A percentile compares a stretch with the other conserved stretches of the same genome.
These are phyloP conservation scores for Drosophila pullipes DNA, from an alignment of 2,888 invertebrate species.

Conservation along the genomic window DNA sequence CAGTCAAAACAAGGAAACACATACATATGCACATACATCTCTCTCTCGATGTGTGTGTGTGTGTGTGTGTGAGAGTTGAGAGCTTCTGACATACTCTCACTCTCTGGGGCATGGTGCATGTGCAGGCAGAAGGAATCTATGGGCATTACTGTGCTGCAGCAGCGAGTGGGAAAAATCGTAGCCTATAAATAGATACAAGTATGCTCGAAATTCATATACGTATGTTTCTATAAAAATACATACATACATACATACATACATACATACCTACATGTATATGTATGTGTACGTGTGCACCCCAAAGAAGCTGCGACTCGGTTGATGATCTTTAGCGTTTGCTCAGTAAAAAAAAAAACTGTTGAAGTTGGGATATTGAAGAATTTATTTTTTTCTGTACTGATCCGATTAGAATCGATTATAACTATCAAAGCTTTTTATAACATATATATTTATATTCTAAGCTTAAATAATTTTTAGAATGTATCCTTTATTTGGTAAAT, in stretches of 20 bases:
- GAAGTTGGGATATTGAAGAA: conserved; percentile 22
- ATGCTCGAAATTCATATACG: conserved; percentile 34
- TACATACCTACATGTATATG: not conserved
- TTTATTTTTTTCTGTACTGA: not conserved
- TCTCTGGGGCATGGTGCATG: conserved; percentile 31
- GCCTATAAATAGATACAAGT: conserved; percentile 72
- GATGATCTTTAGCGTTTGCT: conserved; percentile 55
- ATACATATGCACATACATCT: conserved; percentile 1
- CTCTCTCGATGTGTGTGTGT: conserved; percentile 5
- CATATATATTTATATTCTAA: not conserved
- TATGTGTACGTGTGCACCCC: conserved; percentile 42
- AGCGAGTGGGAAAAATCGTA: conserved; percentile 75
- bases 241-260: not conserved
- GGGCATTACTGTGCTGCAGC: conserved; percentile 52
- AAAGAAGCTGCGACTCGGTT: conserved; percentile 60
- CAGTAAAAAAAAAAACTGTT: conserved; percentile 16
- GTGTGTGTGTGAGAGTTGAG: conserved; percentile 15
- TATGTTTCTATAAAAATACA: not conserved
- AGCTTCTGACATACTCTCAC: not conserved
- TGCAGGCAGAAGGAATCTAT: conserved; percentile 58
- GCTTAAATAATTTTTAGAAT: not conserved
- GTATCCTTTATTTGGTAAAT: not conserved
- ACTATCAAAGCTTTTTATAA: not conserved
- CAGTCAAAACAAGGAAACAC: conserved; percentile 52
- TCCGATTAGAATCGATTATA: not conserved